Base-by-base conservation (phyloP, 2,113 vertebrate species). In the Daphoenositta chrysoptera region DNA sequence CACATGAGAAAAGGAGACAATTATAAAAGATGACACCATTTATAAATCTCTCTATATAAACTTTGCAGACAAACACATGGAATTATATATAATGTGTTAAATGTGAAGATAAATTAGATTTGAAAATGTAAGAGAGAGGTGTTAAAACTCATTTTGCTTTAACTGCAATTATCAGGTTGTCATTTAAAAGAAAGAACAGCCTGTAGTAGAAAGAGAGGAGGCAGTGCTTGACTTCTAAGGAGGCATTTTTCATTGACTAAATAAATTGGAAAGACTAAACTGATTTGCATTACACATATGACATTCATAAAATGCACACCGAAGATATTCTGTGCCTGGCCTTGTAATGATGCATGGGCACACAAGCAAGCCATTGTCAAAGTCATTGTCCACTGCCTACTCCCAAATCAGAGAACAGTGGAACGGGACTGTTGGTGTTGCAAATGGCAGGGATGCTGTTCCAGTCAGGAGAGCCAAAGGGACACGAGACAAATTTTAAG, bases 381-480 rank as follows among this genome's bases (percentile, higher is more conserved):
- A 76, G 31, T 56, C 31, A 13, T 16, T 28, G 42, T 45, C 42
- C 1, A 1, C 31, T 76, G 50, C 22, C 20, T 33, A 5, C 37
- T 61, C 20, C 9, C 45, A 30, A 10, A 12, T 3, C 45, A 37
- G 13, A 27, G 13, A 44, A 13, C 0, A 2, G 17, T 45, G 45
- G n/a, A 61, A 30, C 0, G 0, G 40, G 37, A 51, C 14, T 24
- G 22, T 7, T 22, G n/a, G 17, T 71, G 18, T 42, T 65, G 15
- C 0, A 4, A 64, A 27, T 6, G 35, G 7, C 14, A 56, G 40
- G 40, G 57, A 18, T 81, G 13, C 12, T 81, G 27, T 27, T 83
- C 15, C 17, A 44, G 19, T 47, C 45, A 40, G 3, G 15, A 58
- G 5, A 61, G 11, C 3, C 39, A 31, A 65, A 77, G 11, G 16